phyloP scores from a whole-genome alignment of 2,797 vertebrate species.

The Gymnothorax reevesii region DNA sequence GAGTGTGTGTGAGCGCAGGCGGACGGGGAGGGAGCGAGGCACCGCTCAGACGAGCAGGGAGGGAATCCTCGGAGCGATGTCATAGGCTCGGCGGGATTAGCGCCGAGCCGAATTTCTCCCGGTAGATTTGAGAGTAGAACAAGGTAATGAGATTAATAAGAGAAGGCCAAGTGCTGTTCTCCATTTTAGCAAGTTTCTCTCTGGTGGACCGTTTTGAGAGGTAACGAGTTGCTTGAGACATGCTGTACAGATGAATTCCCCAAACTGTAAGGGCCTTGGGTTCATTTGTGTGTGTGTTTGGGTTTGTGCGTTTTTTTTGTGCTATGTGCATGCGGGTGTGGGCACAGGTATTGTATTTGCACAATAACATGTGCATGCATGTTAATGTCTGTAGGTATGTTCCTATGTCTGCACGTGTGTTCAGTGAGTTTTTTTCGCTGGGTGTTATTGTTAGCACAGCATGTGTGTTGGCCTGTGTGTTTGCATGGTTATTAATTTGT shows the following conservation, averaged over 20 bases:
- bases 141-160: neutral
- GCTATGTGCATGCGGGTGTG: neutral
- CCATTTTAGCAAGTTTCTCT: neutral
- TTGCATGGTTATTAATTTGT: too few species aligned
- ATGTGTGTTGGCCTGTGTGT: neutral
- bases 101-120: neutral
- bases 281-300: neutral
- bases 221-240: neutral
- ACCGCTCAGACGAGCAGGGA: neutral
- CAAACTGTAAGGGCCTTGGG: neutral
- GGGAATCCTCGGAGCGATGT: constrained; percentile 11
- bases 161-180: neutral
- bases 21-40: neutral
- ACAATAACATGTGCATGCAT: neutral
- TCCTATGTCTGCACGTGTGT: too few species aligned
- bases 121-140: neutral
- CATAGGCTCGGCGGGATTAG: neutral
- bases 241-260: neutral
- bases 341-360: too few species aligned
- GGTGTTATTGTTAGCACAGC: too few species aligned
- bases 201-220: neutral
- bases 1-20: constrained; percentile 5
- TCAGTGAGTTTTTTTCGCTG: too few species aligned
- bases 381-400: neutral
- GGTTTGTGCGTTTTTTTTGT: neutral